These are phyloP conservation scores for Anticlea derivata DNA, from an alignment of 2,888 invertebrate species.

Conservation along the genomic window DNA sequence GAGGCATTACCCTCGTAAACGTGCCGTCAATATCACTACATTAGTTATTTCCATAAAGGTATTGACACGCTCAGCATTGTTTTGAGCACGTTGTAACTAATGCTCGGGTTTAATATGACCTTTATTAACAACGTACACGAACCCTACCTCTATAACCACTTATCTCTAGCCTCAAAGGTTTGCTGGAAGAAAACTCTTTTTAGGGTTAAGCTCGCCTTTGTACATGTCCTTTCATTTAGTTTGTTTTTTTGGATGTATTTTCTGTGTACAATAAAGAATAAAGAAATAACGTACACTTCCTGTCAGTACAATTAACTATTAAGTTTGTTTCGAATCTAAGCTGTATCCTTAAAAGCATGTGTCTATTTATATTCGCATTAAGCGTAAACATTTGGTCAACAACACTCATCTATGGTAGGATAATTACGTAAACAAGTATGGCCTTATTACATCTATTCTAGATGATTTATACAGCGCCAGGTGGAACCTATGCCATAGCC, in stretches of 20 bases:
- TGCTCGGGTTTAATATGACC: neutral
- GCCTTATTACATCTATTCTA: no score
- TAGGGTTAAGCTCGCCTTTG: no score
- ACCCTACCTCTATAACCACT: no score
- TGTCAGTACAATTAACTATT: neutral
- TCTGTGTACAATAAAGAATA: no score
- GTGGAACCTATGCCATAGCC: no score
- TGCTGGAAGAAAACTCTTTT: no score
- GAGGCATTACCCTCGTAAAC: conserved; percentile 38
- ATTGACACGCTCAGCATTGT: conserved; percentile 7
- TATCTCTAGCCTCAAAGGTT: no score
- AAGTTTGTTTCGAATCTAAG: neutral
- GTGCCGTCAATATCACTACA: conserved; percentile 41
- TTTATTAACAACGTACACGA: neutral
- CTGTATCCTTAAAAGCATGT: neutral
- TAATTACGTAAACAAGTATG: no score
- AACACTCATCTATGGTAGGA: no score
- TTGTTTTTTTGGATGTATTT: no score
- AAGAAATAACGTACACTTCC: neutral
- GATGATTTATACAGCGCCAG: no score
- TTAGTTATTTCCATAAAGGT: conserved; percentile 35
- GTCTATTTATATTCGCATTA: neutral
- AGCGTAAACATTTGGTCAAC: neutral
- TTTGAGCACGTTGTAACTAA: conserved; percentile 1
- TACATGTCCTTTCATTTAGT: no score